These are phyloP conservation scores for Chaetodon trifascialis DNA, from an alignment of 2,113 vertebrate species.

Conservation along the genomic window DNA sequence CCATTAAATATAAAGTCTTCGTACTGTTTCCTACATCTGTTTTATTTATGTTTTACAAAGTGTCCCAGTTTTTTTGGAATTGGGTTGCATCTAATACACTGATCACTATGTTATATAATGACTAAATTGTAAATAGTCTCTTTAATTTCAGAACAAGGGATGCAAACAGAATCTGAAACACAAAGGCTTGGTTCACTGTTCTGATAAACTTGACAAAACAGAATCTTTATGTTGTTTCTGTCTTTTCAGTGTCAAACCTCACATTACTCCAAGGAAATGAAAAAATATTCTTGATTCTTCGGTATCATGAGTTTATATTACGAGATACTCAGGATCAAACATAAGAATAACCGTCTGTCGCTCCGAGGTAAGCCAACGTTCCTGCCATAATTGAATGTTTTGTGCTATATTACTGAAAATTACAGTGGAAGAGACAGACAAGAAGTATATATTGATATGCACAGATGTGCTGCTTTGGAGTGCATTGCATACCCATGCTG, in stretches of 20 bases:
- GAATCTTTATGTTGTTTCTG: background rate
- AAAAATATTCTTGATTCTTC: background rate
- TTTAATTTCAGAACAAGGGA: background rate
- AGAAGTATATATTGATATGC: constrained; percentile 5
- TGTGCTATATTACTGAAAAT: background rate
- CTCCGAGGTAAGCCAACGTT: background rate
- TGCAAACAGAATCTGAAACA: background rate
- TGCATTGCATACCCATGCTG: background rate
- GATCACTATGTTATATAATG: too few species aligned
- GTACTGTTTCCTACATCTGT: too few species aligned
- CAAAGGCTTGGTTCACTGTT: too few species aligned
- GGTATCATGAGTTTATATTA: background rate
- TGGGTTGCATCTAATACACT: background rate
- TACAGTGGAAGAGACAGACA: background rate
- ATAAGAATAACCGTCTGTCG: background rate
- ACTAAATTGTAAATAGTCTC: too few species aligned
- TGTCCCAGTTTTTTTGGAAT: too few species aligned
- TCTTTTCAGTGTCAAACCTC: background rate
- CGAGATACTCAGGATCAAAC: background rate
- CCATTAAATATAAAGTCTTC: too few species aligned
- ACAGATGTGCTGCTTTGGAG: constrained; percentile 20
- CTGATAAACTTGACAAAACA: background rate
- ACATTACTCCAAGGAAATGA: background rate
- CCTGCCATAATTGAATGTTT: background rate
- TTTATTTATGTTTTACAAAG: too few species aligned